Evolutionary conservation across 92 coral and sea anemone species (phyloP).

Genomic region (Chrysogorgia sp.): DNA sequence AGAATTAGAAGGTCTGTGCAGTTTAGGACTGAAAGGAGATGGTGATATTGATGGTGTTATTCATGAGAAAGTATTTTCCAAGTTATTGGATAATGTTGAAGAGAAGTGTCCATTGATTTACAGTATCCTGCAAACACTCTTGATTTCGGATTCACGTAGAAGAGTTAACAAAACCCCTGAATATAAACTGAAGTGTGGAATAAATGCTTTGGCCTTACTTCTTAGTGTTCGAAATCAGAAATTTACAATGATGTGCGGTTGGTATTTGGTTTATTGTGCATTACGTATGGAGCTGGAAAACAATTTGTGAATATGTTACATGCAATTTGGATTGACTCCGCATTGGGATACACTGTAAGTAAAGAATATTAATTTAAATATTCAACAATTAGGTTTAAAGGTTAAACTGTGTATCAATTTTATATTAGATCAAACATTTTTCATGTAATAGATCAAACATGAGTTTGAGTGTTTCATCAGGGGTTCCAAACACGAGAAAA

Average conservation of each 20-base stretch:
- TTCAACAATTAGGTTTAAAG: too few species aligned
- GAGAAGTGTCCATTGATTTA: constrained; percentile 13
- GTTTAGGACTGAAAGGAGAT: not conserved
- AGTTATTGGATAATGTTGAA: not conserved
- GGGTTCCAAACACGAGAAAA: too few species aligned
- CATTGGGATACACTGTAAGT: constrained; percentile 39
- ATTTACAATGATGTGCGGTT: constrained; percentile 18
- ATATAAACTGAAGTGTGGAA: constrained; percentile 22
- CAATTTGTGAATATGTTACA: constrained; percentile 28
- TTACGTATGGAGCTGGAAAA: constrained; percentile 35
- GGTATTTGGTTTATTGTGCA: constrained; percentile 24
- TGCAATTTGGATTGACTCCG: constrained; percentile 17
- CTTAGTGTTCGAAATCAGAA: constrained; percentile 27
- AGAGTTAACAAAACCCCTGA: constrained; percentile 13
- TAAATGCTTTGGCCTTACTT: constrained; percentile 17
- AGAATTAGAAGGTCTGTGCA: not conserved
- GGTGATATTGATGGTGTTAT: not conserved
- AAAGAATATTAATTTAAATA: too few species aligned
- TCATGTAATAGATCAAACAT: too few species aligned
- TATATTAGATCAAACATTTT: too few species aligned
- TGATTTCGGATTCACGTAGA: constrained; percentile 6
- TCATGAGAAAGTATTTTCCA: not conserved
- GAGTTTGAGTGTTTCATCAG: too few species aligned
- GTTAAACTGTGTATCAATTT: too few species aligned
- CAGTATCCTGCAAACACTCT: constrained; percentile 5